Base-by-base conservation (phyloP, 2,888 invertebrate genomes). In the Cheilosia variabilis region DNA sequence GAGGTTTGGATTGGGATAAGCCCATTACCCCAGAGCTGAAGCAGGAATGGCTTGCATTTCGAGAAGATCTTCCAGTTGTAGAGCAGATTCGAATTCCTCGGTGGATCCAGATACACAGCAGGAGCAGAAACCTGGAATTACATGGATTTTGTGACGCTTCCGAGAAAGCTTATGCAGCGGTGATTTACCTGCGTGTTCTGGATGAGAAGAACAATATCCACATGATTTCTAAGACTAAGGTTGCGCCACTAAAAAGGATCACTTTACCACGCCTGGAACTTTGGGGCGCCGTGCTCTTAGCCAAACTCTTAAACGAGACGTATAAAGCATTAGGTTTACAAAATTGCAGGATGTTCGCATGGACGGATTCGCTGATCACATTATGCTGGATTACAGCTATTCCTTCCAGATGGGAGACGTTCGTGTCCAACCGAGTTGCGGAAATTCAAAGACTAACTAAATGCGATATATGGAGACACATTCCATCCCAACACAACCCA, bases 131-230 rank as follows among this genome's bases (percentile, higher is more conserved):
- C 6, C 19, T 55, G 19, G 41, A 79, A 50, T 4, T 65, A 22
- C 71, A 72, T 27, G 65, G 78, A 17, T 79, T 79, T 24, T 52
- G 71, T 37, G 72, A 79, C 27, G 68, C 66, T 7, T 80, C 55
- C 2, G 65, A 57, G 43, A 57, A 65, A 24, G 72, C 69, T 3
- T 77, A 53, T 69, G 52, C 47, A 45, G 60, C 53, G 53, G 73
- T 62, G 5, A 37, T 52, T 19, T 76, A 53, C 24, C n/a, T 37
- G 10, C 50, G 58, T 19, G n/a, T n/a, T n/a, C n/a, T n/a, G n/a
- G n/a, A n/a, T n/a, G n/a, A n/a, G n/a, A n/a, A n/a, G n/a, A n/a
- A n/a, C n/a, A n/a, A n/a, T n/a, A n/a, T n/a, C n/a, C n/a, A n/a
- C n/a, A n/a, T n/a, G n/a, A n/a, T n/a, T n/a, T n/a, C n/a, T n/a